phyloP scores from a whole-genome alignment of 2,797 vertebrate species.

The Crocidura indochinensis region DNA sequence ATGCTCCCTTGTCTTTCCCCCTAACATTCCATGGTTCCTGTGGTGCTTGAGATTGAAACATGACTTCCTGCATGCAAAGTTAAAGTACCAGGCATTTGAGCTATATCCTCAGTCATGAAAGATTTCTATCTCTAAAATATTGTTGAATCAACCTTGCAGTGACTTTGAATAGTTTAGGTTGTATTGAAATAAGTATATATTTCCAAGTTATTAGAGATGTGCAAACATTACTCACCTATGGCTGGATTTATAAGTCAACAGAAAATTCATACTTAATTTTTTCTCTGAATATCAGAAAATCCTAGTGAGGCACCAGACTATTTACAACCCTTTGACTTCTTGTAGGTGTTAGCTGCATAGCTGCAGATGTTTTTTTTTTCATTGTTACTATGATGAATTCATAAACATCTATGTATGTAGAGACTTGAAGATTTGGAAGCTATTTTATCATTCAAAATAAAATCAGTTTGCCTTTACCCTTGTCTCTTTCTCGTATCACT shows the following conservation, averaged over 20 bases:
- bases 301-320: neutral
- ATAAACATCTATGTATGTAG: constrained; percentile 59
- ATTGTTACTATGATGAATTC: constrained; percentile 65
- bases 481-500: neutral
- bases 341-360: constrained; percentile 13
- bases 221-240: constrained; percentile 13
- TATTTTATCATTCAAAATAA: constrained; percentile 70
- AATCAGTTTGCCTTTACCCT: constrained; percentile 22
- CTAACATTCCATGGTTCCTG: no score
- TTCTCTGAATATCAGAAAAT: constrained; percentile 64
- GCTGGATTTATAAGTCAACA: constrained; percentile 46
- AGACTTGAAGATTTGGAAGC: constrained; percentile 47
- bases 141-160: constrained; percentile 4
- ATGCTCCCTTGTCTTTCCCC: no score
- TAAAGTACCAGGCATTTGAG: no score
- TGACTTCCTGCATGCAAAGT: no score
- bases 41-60: no score
- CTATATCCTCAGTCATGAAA: neutral
- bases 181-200: neutral
- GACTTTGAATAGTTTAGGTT: constrained; percentile 49
- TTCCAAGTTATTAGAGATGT: constrained; percentile 67
- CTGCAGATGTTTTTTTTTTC: constrained; percentile 54
- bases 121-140: constrained; percentile 12
- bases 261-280: constrained; percentile 53
- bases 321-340: constrained; percentile 21